phyloP scores from a whole-genome alignment of 2,797 vertebrate species.

The Chiroxiphia lanceolata region DNA sequence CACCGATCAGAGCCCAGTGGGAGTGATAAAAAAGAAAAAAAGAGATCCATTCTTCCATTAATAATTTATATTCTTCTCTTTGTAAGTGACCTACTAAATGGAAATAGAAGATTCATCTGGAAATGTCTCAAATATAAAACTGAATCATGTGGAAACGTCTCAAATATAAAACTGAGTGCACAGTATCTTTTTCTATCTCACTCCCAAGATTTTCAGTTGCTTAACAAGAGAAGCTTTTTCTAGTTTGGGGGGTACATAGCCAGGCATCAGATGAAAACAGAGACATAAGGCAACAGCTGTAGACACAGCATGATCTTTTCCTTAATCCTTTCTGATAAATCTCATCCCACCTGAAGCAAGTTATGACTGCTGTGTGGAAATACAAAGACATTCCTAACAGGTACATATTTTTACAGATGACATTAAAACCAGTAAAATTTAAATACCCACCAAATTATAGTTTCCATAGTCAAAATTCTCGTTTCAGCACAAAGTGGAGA shows the following conservation, averaged over 20 bases:
- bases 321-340: slow-evolving; percentile 32
- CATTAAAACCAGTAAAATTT: neutral
- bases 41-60: neutral
- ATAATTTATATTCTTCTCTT: slow-evolving; percentile 16
- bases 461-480: neutral
- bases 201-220: neutral
- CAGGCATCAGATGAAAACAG: neutral
- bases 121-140: neutral
- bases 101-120: neutral
- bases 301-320: slow-evolving; percentile 28
- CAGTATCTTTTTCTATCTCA: neutral
- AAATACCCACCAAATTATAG: neutral
- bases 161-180: neutral
- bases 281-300: slow-evolving; percentile 47
- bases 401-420: neutral
- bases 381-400: neutral
- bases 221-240: neutral
- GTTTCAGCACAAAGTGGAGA: neutral
- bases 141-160: neutral
- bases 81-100: slow-evolving; percentile 2
- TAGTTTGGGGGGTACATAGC: neutral
- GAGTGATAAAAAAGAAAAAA: neutral
- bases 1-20: neutral
- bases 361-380: neutral
- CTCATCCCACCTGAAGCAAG: neutral